phyloP scores from a whole-genome alignment of 2,888 invertebrate species.

The Tanaodytes sp. region DNA sequence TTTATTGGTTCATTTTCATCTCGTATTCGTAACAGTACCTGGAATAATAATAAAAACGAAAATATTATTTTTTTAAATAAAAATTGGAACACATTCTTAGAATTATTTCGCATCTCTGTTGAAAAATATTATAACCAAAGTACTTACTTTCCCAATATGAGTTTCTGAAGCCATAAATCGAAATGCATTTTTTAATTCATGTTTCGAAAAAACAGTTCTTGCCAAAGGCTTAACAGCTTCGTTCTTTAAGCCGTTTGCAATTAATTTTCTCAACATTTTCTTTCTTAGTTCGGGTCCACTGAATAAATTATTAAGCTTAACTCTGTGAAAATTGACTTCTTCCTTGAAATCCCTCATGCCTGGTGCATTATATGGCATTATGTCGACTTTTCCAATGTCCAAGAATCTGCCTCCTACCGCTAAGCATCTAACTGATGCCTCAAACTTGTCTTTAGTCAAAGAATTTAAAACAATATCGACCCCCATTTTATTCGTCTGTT shows the following conservation, averaged over 20 bases:
- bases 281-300: constrained; percentile 75
- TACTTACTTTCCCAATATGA: constrained; percentile 84
- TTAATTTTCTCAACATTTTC: constrained; percentile 73
- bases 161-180: constrained; percentile 80
- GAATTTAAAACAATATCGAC: constrained; percentile 94
- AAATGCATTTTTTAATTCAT: constrained; percentile 83
- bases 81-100: no score
- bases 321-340: constrained; percentile 84
- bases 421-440: constrained; percentile 79
- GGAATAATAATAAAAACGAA: background rate
- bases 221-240: constrained; percentile 78
- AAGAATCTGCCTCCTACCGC: constrained; percentile 80
- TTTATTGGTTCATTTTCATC: constrained; percentile 57
- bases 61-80: no score
- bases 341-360: constrained; percentile 81
- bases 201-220: constrained; percentile 75
- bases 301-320: constrained; percentile 83
- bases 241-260: constrained; percentile 79
- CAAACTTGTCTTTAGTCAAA: constrained; percentile 93
- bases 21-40: constrained; percentile 65
- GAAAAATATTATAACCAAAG: background rate
- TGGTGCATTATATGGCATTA: constrained; percentile 79
- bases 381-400: constrained; percentile 90
- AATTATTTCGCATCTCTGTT: background rate
- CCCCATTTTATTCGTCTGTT: constrained; percentile 86